Percentiles rank a stretch among this genome's conserved stretches.
Evolutionary conservation across 1,140 invertebrate genomes (phyloP).

Genomic region (Zaprionus davidi): DNA sequence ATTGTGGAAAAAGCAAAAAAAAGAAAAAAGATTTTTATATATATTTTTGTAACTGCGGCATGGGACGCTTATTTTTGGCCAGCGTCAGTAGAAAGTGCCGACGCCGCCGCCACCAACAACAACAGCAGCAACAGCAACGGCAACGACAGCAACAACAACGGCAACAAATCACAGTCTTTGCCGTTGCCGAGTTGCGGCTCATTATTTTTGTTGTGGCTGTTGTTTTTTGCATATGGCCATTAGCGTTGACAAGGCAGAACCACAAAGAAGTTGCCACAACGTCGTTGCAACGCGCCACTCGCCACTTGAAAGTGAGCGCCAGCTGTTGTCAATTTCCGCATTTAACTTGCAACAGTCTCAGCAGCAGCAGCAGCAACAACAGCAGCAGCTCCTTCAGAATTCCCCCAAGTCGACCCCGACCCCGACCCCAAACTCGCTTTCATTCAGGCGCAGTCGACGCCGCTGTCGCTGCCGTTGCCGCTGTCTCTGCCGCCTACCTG

Average conservation of each 20-base stretch:
- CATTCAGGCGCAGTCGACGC: slow-evolving; percentile 26
- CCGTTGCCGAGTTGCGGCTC: slow-evolving; percentile 64
- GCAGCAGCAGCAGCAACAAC: slow-evolving; percentile 18
- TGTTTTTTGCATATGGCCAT: slow-evolving; percentile 74
- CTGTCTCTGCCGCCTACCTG: background rate
- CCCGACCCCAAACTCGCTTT: slow-evolving; percentile 60
- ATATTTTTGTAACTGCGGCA: slow-evolving; percentile 59
- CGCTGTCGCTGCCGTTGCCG: background rate
- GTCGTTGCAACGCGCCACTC: slow-evolving; percentile 32
- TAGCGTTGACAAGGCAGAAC: slow-evolving; percentile 80
- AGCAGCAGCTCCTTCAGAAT: slow-evolving; percentile 46
- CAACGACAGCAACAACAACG: slow-evolving; percentile 47
- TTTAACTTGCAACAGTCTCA: slow-evolving; percentile 31
- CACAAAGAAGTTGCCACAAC: slow-evolving; percentile 64
- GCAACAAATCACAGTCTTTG: slow-evolving; percentile 55
- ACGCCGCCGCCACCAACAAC: slow-evolving; percentile 40
- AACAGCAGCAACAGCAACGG: slow-evolving; percentile 33
- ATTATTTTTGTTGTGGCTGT: slow-evolving; percentile 57
- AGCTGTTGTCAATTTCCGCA: slow-evolving; percentile 77
- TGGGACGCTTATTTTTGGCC: slow-evolving; percentile 78
- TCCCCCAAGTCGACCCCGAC: slow-evolving; percentile 34
- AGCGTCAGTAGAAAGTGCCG: slow-evolving; percentile 75
- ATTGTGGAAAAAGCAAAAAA: slow-evolving; percentile 35
- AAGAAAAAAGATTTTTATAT: slow-evolving; percentile 27
- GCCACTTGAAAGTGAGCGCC: slow-evolving; percentile 70